Percentiles rank a stretch among this genome's conserved stretches.
Conservation (phyloP, 2,113 vertebrate species). For the Mesoclemmys tuberculata region DNA sequence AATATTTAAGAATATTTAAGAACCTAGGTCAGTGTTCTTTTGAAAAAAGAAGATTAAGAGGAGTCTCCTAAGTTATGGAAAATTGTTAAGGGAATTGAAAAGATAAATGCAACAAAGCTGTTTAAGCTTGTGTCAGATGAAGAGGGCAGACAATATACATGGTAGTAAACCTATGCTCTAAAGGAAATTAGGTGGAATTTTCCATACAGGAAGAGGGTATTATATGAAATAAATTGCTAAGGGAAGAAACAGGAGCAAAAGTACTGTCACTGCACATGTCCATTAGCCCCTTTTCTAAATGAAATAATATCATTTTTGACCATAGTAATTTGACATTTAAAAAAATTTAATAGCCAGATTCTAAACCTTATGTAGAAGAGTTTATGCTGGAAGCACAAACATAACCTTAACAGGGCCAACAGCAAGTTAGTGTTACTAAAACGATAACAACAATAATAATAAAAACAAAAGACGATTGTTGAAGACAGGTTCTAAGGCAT, state of each 20-base stretch:
- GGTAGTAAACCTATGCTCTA: not conserved
- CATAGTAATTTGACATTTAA: not conserved
- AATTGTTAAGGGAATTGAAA: not conserved
- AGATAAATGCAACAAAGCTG: not conserved
- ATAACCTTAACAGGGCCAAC: not conserved
- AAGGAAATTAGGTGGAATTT: not conserved
- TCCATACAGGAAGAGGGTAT: not conserved
- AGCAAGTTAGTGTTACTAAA: not conserved
- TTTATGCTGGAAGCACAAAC: not conserved
- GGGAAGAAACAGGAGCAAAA: not conserved
- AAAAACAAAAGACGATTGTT: not conserved
- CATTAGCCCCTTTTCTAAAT: not conserved
- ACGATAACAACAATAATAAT: not conserved
- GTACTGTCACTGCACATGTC: not conserved
- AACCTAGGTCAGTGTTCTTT: not conserved
- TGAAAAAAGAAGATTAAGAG: accelerated
- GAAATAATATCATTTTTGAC: not conserved
- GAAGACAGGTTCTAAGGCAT: not conserved
- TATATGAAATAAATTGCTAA: not conserved
- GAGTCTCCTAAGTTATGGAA: not conserved
- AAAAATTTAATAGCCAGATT: not conserved
- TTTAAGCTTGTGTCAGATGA: not conserved
- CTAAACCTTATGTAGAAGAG: not conserved
- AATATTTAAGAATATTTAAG: accelerated
- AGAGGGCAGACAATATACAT: not conserved